Conservation (phyloP, 2,113 vertebrate genomes). For the Scytalopus superciliaris region DNA sequence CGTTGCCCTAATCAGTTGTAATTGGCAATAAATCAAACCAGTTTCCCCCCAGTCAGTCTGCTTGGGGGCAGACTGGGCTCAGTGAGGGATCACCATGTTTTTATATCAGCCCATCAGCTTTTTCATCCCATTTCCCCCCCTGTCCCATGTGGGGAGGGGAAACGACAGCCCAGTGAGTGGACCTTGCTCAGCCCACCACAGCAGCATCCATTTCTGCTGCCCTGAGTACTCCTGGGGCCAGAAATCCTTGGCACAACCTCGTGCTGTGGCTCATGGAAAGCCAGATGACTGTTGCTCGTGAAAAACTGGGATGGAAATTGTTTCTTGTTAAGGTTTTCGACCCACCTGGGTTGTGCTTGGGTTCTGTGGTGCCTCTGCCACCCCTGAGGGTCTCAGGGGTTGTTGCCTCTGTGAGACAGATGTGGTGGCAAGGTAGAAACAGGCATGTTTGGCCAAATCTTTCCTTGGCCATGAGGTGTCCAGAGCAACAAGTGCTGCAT, state of each 20-base stretch:
- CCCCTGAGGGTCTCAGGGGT: rapidly evolving
- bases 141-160: neutral
- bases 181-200: neutral
- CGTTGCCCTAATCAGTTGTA: neutral
- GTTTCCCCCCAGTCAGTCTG: neutral
- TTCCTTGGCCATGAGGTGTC: neutral
- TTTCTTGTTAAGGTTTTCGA: neutral
- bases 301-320: neutral
- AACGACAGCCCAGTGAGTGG: neutral
- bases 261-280: neutral
- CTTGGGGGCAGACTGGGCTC: no score
- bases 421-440: neutral
- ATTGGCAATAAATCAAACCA: neutral
- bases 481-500: neutral
- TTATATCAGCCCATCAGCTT: neutral
- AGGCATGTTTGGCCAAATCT: neutral
- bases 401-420: neutral
- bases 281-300: neutral
- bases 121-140: neutral
- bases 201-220: neutral
- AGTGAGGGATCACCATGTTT: neutral
- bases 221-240: neutral
- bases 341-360: neutral
- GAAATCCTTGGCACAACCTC: neutral
- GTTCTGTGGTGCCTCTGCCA: neutral